Evolutionary conservation across 1,140 invertebrate species (phyloP), one percentile per base, ranked within the genome.

Genomic region (Drosophila athabasca): DNA sequence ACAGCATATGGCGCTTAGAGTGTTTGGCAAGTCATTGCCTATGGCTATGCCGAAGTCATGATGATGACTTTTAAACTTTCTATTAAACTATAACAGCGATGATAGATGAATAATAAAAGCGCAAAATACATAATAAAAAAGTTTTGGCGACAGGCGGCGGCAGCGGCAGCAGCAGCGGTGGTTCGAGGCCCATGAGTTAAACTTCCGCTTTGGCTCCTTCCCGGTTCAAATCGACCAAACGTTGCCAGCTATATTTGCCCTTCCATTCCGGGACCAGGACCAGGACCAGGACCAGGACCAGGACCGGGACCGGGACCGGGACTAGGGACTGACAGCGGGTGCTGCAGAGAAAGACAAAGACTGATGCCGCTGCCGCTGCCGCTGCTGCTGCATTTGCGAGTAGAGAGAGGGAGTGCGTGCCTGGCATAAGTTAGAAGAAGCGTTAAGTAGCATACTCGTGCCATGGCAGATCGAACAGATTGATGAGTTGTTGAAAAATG

Each of bases 401-500:
- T 39, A 0, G 35, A 13, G 35, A 5, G 11, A 39, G 31, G 0
- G 11, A 83, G 83, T 88, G 83, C 83, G 83, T 88, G 83, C 83
- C 79, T 79, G 65, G 83, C 83, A 88, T 88, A 88, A 88, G 83
- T 88, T 83, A 83, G 83, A 39, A 2, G 1, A 50, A 46, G 35
- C 60, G 70, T 45, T 69, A 68, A 57, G 49, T 48, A 65, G 50
- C 66, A 68, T 68, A 59, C 78, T 59, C 4, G 35, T 13, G 35
- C 11, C 11, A 55, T 67, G 66, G 64, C 79, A 79, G 51, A 57
- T 76, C 76, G 83, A 76, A 87, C 83, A 87, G 83, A 87, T 87
- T 87, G 83, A 87, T 87, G 83, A 87, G 83, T 88, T 88, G 83
- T 88, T 87, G 83, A 88, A 88, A 88, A 87, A 88, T 87, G 71